Base-by-base conservation (phyloP, 2,113 vertebrate species). In the Salvelinus alpinus region DNA sequence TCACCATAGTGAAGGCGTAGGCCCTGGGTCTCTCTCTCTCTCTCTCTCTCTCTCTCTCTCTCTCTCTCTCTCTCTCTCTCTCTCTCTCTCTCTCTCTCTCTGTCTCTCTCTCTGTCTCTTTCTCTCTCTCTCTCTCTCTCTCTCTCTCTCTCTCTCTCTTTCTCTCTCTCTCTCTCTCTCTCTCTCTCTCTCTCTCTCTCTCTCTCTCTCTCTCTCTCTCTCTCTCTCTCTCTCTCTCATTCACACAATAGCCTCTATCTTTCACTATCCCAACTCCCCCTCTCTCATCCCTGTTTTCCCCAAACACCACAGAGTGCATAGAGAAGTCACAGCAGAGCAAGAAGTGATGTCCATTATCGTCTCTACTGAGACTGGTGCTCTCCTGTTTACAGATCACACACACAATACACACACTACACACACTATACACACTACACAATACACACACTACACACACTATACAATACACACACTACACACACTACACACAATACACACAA, bases 281-380 rank as follows among this genome's bases (percentile, higher is more conserved):
- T 22, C 12, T 57, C 20, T 71, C 47, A 64, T 38, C 44, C 57
- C 24, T 34, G 14, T 54, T 11, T 57, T 54, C 24, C 13, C 13
- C 68, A 70, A 20, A 24, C 64, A 31, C 64, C 27, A 57, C 54
- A 57, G 54, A 54, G 51, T 54, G 51, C 51, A 13, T 18, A 18
- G 51, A 57, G 59, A 62, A 62, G 59, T 62, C 11, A 71, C 44
- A 34, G 18, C 44, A 78, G 47, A 68, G 72, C 65, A 71, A 69
- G 64, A 73, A 85, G 83, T 83, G 73, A 38, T 81, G 79, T 88
- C 88, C 88, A 90, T 90, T 89, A 91, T 83, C 69, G 51, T 64
- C 73, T 76, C 82, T 81, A 71, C 47, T 22, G 85, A 85, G 79
- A 73, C 70, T 4, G 65, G 14, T 12, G 1, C 14, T 16, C 48